Base-by-base conservation (phyloP, 2,888 invertebrate species). In the Meiosimyza decipiens region DNA sequence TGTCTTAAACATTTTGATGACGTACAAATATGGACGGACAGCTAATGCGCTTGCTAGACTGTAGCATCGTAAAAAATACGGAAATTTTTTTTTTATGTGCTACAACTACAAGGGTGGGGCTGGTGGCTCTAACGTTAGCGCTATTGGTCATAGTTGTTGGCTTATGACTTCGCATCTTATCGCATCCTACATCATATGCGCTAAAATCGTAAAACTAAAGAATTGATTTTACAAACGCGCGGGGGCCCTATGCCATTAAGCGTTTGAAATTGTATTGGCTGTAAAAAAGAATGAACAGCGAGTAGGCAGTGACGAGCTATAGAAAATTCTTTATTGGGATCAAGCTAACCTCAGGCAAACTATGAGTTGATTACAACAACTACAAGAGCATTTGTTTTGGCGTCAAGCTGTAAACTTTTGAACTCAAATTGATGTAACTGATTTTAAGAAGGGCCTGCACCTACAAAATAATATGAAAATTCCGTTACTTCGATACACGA, bases 111-210 rank as follows among this genome's bases (percentile, higher is more conserved):
- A 40, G 40, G 40, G 40, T 40, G 40, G 9, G 6, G 40, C 9
- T 40, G 40, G 54, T 52, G 47, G 52, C 15, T 49, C 62, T 63
- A 52, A 28, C 52, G 47, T 16, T 28, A 50, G n/a, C n/a, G 59
- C 18, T 16, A 40, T 33, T 62, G 15, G 33, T 16, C 47, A 12
- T 63, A 51, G 57, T 59, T 73, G 40, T 66, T 59, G 62, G 69
- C 71, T 73, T 55, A 71, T 73, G 71, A 50, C 52, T 71, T 65
- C 71, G 72, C 74, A 74, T 76, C 74, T 74, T 73, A 74, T 74
- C 76, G 74, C 73, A 74, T 72, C 73, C 73, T 72, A 71, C 74
- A 76, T 72, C 73, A 71, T 71, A 73, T 74, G 73, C 74, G 76
- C 51, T 73, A 68, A 28, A 57, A 60, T 73, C 73, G 72, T 76